Evolutionary conservation across 1,140 invertebrate genomes (phyloP), one percentile per base, ranked within the genome.

Genomic region (Trigoniulus corallinus): DNA sequence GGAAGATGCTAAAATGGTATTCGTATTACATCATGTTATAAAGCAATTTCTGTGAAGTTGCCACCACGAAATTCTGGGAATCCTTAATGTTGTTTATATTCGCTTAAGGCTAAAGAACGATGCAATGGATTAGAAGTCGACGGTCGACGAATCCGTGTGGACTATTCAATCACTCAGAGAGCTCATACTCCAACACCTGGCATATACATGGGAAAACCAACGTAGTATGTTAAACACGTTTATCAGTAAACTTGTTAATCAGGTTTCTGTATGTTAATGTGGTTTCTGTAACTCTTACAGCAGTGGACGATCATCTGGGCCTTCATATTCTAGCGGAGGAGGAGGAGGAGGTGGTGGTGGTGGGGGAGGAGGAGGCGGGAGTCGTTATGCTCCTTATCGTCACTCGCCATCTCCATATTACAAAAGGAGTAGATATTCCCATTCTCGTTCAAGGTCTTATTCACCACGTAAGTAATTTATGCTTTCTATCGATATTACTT

Each of bases 131-230:
- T 91, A 73, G 88, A 93, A 67, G 85, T 98, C 40, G 91, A 96
- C 71, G 88, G 87, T 0, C 74, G 89, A 40, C 75, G 81, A 61
- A 95, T 98, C 56, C 72, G 94, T 56, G 91, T 98, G 18, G 94
- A 96, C 67, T 98, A 79, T 71, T 96, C 92, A 0, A 94, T 98
- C 44, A 98, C 94, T n/a, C 81, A 95, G 66, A 73, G 92, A 52
- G 86, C 92, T 21, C 94, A 98, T 64, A 95, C 92, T 1, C 94
- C 94, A 7, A 98, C 94, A 15, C 94, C 94, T 29, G 94, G 94
- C 46, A 85, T 97, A 56, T 98, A 98, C 61, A 91, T 96, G 81
- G 94, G 94, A 40, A 88, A 88, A 69, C 85, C 88, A 0, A 89
- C 88, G 15, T 69, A 72, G 76, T 80, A 67, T 70, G 74, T 67